Conservation (phyloP, 2,797 vertebrate genomes). For the Argentina silus region DNA sequence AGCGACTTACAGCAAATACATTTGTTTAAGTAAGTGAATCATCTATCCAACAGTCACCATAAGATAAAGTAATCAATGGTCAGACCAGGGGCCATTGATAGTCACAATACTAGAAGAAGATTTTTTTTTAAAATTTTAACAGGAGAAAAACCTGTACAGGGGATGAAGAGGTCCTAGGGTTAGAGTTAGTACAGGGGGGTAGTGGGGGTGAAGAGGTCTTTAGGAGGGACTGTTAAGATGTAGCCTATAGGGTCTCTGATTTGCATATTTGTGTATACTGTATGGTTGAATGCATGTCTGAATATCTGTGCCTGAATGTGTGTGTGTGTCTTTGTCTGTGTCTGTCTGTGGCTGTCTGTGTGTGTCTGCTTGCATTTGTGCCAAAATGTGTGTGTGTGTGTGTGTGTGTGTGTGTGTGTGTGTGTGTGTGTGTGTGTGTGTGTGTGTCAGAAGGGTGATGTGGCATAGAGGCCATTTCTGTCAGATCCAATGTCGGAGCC, state of each 20-base stretch:
- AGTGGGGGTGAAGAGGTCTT: too few relatives aligned
- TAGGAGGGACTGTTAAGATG: too few relatives aligned
- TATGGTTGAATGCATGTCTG: not conserved
- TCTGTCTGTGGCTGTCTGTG: conserved; percentile 18
- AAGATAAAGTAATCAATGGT: too few relatives aligned
- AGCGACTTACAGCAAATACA: too few relatives aligned
- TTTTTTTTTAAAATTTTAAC: too few relatives aligned
- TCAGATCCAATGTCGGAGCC: conserved; percentile 82
- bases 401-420: conserved; percentile 34
- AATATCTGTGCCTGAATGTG: not conserved
- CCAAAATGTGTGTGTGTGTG: conserved; percentile 18
- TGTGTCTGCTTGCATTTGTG: conserved; percentile 21
- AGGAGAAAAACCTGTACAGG: too few relatives aligned
- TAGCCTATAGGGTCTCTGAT: not conserved
- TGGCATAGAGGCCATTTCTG: conserved; percentile 80
- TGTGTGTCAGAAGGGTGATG: conserved; percentile 66
- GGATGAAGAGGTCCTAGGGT: too few relatives aligned
- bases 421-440: conserved; percentile 53
- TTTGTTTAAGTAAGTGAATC: too few relatives aligned
- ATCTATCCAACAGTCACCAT: too few relatives aligned
- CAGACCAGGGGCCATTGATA: too few relatives aligned
- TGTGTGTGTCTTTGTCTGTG: conserved; percentile 19
- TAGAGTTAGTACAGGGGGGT: too few relatives aligned
- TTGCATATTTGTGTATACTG: not conserved
- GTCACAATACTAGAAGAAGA: too few relatives aligned